Evolutionary conservation across 92 coral and sea anemone species (phyloP), one percentile per base, ranked within the genome.

Genomic region (Porites divaricata): DNA sequence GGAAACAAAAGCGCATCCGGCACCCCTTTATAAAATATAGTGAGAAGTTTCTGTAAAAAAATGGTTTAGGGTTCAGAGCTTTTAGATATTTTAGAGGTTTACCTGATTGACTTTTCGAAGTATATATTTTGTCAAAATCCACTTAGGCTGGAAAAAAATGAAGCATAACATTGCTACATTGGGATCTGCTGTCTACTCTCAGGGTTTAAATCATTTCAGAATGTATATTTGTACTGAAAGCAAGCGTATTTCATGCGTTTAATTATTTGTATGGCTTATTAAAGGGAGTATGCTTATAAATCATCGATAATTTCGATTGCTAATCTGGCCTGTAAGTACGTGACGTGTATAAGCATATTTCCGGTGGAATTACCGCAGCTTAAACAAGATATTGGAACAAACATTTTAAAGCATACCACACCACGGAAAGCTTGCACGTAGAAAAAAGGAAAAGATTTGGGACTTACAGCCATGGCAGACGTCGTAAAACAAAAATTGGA

Each of bases 271-370:
- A 35, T 35, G 45, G 45, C 45, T 35, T 35, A 35, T 35, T 35
- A 35, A 35, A 5, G 45, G 4, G 45, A 35, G 45, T 35, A 35
- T 35, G 45, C 45, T n/a, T 51, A 20, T 14, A 35, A 67, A 69
- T 54, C 64, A 54, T 69, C 66, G 63, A 67, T 57, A 80, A 69
- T 63, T 79, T 67, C 64, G 65, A 23, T 41, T 57, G 21, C 70
- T 80, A 67, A 56, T 54, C 85, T 56, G 16, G 57, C 25, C 26
- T 23, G 23, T 73, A 73, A 49, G 65, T 80, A 80, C 85, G 76
- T 80, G 85, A 80, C 69, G 76, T 80, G 16, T 45, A 9, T 25
- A 1, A 13, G 25, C 23, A 70, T 21, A 70, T 58, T 69, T 80
- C 76, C 76, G 85, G 76, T 26, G 76, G 53, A 70, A 19, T 67